Evolutionary conservation across 2,888 invertebrate genomes (phyloP).

Genomic region (Therioaphis trifolii): DNA sequence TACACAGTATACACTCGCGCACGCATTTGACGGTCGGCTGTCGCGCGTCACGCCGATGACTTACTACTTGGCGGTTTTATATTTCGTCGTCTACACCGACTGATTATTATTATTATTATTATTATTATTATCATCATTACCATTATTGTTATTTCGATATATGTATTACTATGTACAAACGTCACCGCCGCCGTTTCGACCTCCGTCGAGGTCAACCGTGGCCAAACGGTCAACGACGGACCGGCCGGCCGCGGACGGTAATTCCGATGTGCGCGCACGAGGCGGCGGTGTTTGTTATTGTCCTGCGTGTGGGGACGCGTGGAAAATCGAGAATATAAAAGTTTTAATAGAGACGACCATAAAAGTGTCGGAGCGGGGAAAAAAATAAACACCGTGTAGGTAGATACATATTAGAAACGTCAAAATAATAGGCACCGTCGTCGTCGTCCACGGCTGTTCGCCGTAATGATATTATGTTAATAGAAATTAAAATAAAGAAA

Average conservation of each 20-base stretch:
- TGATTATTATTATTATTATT: neutral
- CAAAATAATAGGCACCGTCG: neutral
- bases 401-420: neutral
- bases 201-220: slow-evolving; percentile 36
- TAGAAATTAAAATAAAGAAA: too few species aligned
- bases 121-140: neutral
- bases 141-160: neutral
- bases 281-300: slow-evolving; percentile 13
- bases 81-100: too few species aligned
- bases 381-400: neutral
- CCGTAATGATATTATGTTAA: too few species aligned
- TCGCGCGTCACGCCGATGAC: neutral
- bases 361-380: neutral
- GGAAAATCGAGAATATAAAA: slow-evolving; percentile 13
- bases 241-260: neutral
- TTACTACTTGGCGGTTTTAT: too few species aligned
- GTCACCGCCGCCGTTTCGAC: neutral
- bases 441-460: neutral
- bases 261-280: slow-evolving; percentile 1
- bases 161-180: neutral
- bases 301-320: neutral
- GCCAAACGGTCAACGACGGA: slow-evolving; percentile 13
- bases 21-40: neutral
- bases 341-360: slow-evolving; percentile 2
- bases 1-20: too few species aligned